Base-by-base conservation (phyloP, 2,113 vertebrate genomes). In the Poeciliopsis retropinna region DNA sequence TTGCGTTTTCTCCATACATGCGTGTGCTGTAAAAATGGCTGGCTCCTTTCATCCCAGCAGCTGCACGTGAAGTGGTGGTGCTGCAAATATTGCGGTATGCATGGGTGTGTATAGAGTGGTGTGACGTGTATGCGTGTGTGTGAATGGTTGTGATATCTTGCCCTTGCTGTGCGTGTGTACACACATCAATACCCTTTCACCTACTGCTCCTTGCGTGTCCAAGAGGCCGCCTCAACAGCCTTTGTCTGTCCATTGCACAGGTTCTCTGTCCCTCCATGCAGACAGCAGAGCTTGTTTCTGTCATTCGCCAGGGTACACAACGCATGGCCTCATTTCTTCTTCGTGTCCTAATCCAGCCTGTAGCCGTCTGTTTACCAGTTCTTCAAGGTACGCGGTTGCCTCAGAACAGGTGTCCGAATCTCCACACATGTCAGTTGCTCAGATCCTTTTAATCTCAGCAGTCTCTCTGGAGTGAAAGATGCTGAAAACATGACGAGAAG, bases 1-100 rank as follows among this genome's bases (percentile, higher is more conserved):
- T 64, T 32, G 62, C 69, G 32, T 29, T 65, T 82, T 51, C 5
- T 60, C 0, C 64, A 6, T 51, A 65, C 64, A 44, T 67, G 41
- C 71, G 65, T 37, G 47, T 75, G 70, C 63, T 87, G 71, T 84
- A 73, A 75, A 76, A 74, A 68, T 80, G 70, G 74, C 68, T 88
- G 78, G 70, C 75, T 79, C 60, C 85, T 89, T 91, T 91, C 77
- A 91, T 92, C 85, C 81, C 64, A 67, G 83, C 89, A 91, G 88
- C 90, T 91, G 88, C 78, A 73, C 61, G 74, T 64, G 44, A 60
- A 70, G 60, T 65, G 72, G 67, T 63, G 67, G 31, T 28, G 41
- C 44, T 32, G 73, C 44, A 64, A 65, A 76, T 70, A 61, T 75
- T 30, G 47, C 41, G 31, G 51, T 60, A 17, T 82, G 34, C 64